phyloP scores from a whole-genome alignment of 1,140 invertebrate genomes.

The Dreissena rostriformis region DNA sequence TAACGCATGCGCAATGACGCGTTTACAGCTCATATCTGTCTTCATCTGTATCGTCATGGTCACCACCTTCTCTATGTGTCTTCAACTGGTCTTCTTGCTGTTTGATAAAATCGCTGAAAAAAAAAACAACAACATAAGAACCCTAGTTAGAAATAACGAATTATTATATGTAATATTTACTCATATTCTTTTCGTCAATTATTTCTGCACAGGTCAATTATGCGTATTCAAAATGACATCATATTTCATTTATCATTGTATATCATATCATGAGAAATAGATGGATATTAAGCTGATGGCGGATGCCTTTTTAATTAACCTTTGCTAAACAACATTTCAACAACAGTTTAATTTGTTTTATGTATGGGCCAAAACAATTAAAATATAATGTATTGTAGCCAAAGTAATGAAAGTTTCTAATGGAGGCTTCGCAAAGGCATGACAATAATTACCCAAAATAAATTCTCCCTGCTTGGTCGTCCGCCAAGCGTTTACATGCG shows the following conservation, averaged over 20 bases:
- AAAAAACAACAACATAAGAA: neutral
- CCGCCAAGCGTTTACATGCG: conserved; percentile 61
- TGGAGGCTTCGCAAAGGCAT: neutral
- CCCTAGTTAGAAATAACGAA: neutral
- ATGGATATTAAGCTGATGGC: neutral
- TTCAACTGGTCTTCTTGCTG: conserved; percentile 40
- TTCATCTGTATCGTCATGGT: neutral
- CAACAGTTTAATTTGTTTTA: neutral
- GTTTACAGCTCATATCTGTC: neutral
- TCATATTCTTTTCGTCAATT: neutral
- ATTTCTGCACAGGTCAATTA: neutral
- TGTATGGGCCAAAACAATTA: neutral
- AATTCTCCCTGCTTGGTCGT: conserved; percentile 65
- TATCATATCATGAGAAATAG: neutral
- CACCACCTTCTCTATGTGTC: conserved; percentile 15
- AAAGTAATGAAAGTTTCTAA: neutral
- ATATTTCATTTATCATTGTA: no score
- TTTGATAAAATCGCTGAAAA: conserved; percentile 49
- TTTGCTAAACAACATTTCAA: neutral
- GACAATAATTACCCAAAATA: conserved; percentile 68
- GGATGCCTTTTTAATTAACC: no score
- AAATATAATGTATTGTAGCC: no score
- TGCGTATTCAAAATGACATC: neutral
- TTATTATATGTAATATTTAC: neutral
- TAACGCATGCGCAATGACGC: no score